Base-by-base conservation (phyloP, 2,113 vertebrate genomes). In the Zapornia atra region DNA sequence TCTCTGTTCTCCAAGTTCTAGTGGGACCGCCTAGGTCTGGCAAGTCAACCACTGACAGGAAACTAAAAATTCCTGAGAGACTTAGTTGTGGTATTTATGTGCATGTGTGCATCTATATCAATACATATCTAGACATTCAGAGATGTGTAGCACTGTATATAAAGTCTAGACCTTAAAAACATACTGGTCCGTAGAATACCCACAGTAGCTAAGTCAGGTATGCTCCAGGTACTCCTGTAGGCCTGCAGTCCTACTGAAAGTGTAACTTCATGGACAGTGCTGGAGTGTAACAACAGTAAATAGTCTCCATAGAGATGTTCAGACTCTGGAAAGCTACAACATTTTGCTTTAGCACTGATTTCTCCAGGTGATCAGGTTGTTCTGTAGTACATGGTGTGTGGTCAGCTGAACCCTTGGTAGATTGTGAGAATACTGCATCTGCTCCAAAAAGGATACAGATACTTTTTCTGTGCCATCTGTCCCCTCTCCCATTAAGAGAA, bases 61-160 rank as follows among this genome's bases (percentile, higher is more conserved):
- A 97, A 86, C 78, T 50, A 25, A 95, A 90, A 92, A 70, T 73
- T 93, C 36, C 53, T 83, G 40, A 31, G 72, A 82, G 61, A 82
- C 79, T 88, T 48, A 59, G 40, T 44, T 0, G 0, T 46, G 56
- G 21, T 72, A 65, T 94, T 87, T 73, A 77, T 82, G 36, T 66
- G 29, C 53, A 31, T 64, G 15, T 82, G 50, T 70, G 38, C 61
- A 53, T 76, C 82, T 88, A 8, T 90, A 92, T 86, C 33, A 36
- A 11, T 76, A 48, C 3, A 28, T 48, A 71, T 29, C 33, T 78
- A 79, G 73, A 80, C 42, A 82, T 75, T 87, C 61, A 72, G 61
- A 91, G 65, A 64, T 91, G 42, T 21, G 34, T 68, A 85, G 29
- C 34, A 31, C 42, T 72, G n/a, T 36, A 8, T 72, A n/a, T 65